Conservation (phyloP, 1,140 invertebrate species). For the Bombyx mandarina region DNA sequence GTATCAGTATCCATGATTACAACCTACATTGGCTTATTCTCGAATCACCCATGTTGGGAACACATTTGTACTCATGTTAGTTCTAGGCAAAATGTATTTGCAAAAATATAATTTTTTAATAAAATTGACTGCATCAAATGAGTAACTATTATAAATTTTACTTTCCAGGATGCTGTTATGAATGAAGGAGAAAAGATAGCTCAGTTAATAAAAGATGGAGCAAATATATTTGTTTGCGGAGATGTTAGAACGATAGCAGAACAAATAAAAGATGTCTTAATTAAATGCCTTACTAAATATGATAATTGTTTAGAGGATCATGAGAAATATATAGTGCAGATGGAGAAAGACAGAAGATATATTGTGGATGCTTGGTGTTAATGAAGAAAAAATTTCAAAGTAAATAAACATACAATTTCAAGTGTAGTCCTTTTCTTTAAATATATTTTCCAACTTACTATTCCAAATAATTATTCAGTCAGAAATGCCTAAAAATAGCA, state of each 20-base stretch:
- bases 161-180: conserved; percentile 72
- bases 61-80: no score
- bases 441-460: no score
- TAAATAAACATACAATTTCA: neutral
- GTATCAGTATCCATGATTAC: no score
- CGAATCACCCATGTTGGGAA: no score
- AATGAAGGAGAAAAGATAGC: conserved; percentile 72
- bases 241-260: conserved; percentile 79
- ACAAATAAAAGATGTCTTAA: conserved; percentile 75
- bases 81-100: neutral
- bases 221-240: conserved; percentile 82
- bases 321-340: conserved; percentile 42
- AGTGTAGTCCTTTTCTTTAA: no score
- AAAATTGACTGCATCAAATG: no score
- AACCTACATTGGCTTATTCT: no score
- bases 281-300: conserved; percentile 67
- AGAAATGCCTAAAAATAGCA: no score
- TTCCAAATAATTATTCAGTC: no score
- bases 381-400: conserved; percentile 5
- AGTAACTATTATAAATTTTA: conserved; percentile 4
- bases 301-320: conserved; percentile 52
- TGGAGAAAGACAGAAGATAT: conserved; percentile 66
- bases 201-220: conserved; percentile 71
- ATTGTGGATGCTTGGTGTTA: conserved; percentile 73
- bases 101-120: neutral